Conservation (phyloP, 2,888 invertebrate species). For the Parnassius orleans region DNA sequence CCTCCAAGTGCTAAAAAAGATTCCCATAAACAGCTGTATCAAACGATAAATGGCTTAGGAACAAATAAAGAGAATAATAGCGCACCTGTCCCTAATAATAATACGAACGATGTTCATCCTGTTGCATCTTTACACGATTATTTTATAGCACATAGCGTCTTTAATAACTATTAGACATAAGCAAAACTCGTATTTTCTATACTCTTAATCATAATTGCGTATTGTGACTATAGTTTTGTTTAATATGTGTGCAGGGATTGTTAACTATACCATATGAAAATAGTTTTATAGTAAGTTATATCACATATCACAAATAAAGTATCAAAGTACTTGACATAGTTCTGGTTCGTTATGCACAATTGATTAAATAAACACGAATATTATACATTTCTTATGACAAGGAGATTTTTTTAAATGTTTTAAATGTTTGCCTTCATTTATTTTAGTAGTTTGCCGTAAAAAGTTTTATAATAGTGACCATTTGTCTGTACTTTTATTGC, state of each 20-base stretch:
- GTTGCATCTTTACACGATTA: conserved; percentile 59
- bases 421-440: too few relatives aligned
- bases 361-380: background rate
- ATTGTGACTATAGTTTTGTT: conserved; percentile 4
- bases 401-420: conserved; percentile 1
- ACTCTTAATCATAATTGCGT: conserved; percentile 6
- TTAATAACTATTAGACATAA: conserved; percentile 47
- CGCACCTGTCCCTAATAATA: conserved; percentile 13
- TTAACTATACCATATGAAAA: conserved; percentile 7
- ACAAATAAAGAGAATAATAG: conserved; percentile 33
- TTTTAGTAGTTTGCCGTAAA: too few relatives aligned
- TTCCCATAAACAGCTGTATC: conserved; percentile 26
- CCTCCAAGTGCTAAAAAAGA: conserved; percentile 50
- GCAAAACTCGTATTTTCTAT: conserved; percentile 6
- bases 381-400: background rate
- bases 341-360: conserved; percentile 11
- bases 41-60: conserved; percentile 31
- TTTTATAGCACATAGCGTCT: conserved; percentile 64
- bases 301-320: conserved; percentile 17
- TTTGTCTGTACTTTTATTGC: too few relatives aligned
- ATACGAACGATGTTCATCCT: conserved; percentile 32
- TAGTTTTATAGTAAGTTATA: conserved; percentile 12
- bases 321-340: background rate
- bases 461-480: too few relatives aligned
- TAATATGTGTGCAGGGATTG: conserved; percentile 13